Conservation (phyloP, 2,113 vertebrate species). For the Paramisgurnus dabryanus region DNA sequence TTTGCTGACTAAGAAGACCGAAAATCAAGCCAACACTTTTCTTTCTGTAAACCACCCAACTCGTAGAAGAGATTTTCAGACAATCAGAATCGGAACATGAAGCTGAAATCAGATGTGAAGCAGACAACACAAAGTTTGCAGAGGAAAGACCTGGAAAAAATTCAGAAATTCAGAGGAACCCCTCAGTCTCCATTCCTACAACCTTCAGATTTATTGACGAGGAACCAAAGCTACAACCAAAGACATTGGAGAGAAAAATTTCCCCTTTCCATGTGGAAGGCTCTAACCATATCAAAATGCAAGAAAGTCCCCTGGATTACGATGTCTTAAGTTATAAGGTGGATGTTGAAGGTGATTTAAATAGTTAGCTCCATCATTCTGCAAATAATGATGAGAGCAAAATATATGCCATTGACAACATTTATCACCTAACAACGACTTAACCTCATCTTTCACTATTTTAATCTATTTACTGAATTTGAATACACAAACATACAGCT, state of each 20-base stretch:
- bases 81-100: conserved; percentile 64
- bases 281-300: conserved; percentile 62
- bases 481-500: neutral
- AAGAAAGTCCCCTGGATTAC: conserved; percentile 67
- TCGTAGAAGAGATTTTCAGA: conserved; percentile 71
- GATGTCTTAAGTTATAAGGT: conserved; percentile 76
- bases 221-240: conserved; percentile 18
- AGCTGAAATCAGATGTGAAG: conserved; percentile 49
- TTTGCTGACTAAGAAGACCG: conserved; percentile 62
- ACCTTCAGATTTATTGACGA: neutral
- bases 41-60: conserved; percentile 77
- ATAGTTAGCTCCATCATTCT: conserved; percentile 70
- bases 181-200: neutral
- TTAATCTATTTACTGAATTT: conserved; percentile 57
- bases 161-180: neutral
- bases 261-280: conserved; percentile 58
- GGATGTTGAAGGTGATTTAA: conserved; percentile 82
- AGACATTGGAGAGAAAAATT: conserved; percentile 2
- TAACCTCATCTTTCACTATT: conserved; percentile 51
- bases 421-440: conserved; percentile 47
- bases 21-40: conserved; percentile 76
- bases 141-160: neutral
- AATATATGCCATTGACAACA: conserved; percentile 45
- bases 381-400: conserved; percentile 64
- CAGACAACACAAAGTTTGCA: conserved; percentile 32